A percentile compares a stretch with the other conserved stretches of the same genome.
Evolutionary conservation across 2,113 vertebrate genomes (phyloP).

Genomic region (Psittacula cyanocephala): DNA sequence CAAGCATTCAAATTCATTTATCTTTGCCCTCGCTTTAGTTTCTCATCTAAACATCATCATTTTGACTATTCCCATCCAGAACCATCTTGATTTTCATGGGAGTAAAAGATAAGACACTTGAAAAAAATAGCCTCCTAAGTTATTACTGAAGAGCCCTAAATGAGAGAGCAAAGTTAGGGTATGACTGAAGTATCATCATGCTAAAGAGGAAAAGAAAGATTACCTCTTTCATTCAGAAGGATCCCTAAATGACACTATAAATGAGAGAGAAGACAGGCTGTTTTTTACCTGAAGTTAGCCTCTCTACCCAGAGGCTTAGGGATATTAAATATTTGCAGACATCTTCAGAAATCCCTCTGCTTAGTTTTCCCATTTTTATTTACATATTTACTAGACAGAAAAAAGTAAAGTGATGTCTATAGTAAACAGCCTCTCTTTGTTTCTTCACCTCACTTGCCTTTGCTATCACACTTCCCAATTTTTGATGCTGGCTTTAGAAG

Average conservation of each 20-base stretch:
- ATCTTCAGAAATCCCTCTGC: not conserved
- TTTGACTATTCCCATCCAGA: not conserved
- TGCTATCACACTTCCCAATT: not conserved
- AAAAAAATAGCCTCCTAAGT: not conserved
- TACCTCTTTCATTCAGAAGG: not conserved
- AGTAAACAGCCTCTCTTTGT: not conserved
- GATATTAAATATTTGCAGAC: not conserved
- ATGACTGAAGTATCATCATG: not conserved
- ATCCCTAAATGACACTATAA: not conserved
- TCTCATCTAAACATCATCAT: not conserved
- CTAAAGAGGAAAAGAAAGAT: not conserved
- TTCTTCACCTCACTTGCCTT: not conserved
- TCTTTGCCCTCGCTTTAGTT: not conserved
- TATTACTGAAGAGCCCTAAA: not conserved
- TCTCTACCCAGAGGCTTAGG: not conserved
- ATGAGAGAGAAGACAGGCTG: not conserved
- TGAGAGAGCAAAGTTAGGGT: not conserved
- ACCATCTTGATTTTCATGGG: not conserved
- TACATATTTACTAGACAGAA: conserved; percentile 2
- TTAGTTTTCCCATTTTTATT: not conserved
- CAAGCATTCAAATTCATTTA: not conserved
- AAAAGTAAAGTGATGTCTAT: not conserved
- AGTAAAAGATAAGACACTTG: not conserved
- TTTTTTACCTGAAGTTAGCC: not conserved
- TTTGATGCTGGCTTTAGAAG: not conserved